A percentile compares a stretch with the other conserved stretches of the same genome.
Conservation (phyloP, 2,113 vertebrate genomes). For the Sander vitreus region DNA sequence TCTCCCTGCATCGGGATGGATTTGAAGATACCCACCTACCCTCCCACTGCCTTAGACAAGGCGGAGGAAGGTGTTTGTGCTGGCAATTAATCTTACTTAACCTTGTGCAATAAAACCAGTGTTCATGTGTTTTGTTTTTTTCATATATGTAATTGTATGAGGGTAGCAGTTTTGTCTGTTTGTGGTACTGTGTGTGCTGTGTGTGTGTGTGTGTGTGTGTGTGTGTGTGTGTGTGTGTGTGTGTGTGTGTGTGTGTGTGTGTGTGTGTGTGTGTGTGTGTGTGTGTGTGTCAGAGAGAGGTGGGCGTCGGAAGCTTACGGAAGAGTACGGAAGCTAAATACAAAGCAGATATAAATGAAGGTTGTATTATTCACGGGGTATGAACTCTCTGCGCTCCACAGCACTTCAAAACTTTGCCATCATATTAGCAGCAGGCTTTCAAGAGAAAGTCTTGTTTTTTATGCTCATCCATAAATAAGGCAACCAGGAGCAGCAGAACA, state of each 20-base stretch:
- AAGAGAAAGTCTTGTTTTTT: slow-evolving; percentile 50
- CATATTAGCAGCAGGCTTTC: slow-evolving; percentile 45
- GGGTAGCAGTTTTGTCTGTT: not conserved
- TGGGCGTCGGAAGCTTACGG: slow-evolving; percentile 19
- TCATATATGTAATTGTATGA: not conserved
- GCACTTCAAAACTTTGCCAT: slow-evolving; percentile 68
- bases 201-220: not conserved
- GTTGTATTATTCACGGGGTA: slow-evolving; percentile 69
- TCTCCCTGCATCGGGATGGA: not conserved
- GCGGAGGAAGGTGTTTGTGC: slow-evolving; percentile 28
- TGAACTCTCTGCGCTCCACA: slow-evolving; percentile 31
- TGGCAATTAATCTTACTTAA: slow-evolving; percentile 42
- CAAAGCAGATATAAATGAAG: slow-evolving; percentile 56
- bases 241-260: not conserved
- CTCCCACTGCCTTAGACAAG: slow-evolving; percentile 13
- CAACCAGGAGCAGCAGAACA: slow-evolving; percentile 25
- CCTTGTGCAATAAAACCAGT: slow-evolving; percentile 52
- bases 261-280: not conserved
- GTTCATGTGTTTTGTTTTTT: not conserved
- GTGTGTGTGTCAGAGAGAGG: not conserved
- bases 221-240: not conserved
- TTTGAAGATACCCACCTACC: not conserved
- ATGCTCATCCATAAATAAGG: slow-evolving; percentile 59
- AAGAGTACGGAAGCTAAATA: slow-evolving; percentile 45
- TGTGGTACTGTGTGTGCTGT: not conserved